These are phyloP conservation scores for Apogon hyalosoma DNA, from an alignment of 2,797 vertebrate species.

Conservation along the genomic window DNA sequence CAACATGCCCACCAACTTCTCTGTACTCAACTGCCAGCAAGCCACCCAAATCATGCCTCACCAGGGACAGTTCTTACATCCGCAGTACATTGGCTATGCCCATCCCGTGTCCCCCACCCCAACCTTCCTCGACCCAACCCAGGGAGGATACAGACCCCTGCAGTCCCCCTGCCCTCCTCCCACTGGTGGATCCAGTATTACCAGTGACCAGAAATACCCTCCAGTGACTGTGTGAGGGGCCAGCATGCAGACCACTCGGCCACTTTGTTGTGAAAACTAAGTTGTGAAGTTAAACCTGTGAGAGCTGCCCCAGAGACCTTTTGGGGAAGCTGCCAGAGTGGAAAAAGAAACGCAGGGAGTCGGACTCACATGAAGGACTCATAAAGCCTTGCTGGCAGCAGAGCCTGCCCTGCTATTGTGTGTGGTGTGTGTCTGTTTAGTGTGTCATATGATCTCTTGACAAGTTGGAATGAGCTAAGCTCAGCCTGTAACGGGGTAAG, in stretches of 20 bases:
- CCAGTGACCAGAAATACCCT: constrained; percentile 93
- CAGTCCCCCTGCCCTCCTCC: constrained; percentile 92
- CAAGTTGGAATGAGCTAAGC: constrained; percentile 56
- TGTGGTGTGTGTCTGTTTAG: constrained; percentile 65
- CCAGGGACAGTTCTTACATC: constrained; percentile 95
- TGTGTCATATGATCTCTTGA: constrained; percentile 59
- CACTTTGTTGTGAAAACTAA: constrained; percentile 41
- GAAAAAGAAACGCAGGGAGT: constrained; percentile 44
- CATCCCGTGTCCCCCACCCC: constrained; percentile 86
- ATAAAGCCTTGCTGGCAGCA: constrained; percentile 60
- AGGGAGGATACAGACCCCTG: constrained; percentile 90
- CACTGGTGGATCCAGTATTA: constrained; percentile 78
- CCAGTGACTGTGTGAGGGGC: constrained; percentile 91
- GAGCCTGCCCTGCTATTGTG: constrained; percentile 58
- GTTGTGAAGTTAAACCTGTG: constrained; percentile 59
- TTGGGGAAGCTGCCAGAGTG: constrained; percentile 39
- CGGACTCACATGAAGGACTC: constrained; percentile 74
- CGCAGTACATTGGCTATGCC: constrained; percentile 93
- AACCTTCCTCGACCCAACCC: constrained; percentile 89
- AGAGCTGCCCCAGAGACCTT: constrained; percentile 54
- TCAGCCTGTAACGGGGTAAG: constrained; percentile 32
- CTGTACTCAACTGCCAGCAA: constrained; percentile 97
- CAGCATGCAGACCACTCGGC: constrained; percentile 48
- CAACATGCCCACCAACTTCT: constrained; percentile 99
- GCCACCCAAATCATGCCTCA: constrained; percentile 96